These are phyloP conservation scores for Sinodicranocentrus sp. DNA, from an alignment of 2,888 invertebrate genomes.

Conservation along the genomic window DNA sequence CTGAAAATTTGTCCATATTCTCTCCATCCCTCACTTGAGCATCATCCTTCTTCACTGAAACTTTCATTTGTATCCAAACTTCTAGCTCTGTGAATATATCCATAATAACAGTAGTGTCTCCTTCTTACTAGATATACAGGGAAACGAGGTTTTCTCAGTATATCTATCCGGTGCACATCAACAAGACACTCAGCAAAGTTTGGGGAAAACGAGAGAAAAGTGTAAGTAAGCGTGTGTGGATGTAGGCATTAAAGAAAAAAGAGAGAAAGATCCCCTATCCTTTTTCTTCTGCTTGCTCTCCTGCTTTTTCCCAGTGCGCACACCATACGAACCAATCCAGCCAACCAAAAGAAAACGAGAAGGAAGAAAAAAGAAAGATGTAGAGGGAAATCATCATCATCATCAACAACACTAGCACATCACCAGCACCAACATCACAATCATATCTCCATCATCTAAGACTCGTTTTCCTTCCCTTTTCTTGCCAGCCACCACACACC, in stretches of 20 bases:
- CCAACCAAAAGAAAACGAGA: constrained; percentile 53
- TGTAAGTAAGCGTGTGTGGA: constrained; percentile 65
- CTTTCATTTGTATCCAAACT: background rate
- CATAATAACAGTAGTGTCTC: too few species aligned
- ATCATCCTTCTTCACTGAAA: constrained; percentile 22
- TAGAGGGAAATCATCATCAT: constrained; percentile 43
- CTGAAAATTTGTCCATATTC: constrained; percentile 27
- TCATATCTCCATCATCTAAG: constrained; percentile 8
- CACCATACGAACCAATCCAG: constrained; percentile 45
- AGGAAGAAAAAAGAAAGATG: constrained; percentile 21
- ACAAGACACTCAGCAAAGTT: constrained; percentile 7
- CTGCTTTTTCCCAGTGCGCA: constrained; percentile 64
- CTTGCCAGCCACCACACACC: constrained; percentile 36
- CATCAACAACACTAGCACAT: constrained; percentile 53
- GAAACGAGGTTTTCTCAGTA: background rate
- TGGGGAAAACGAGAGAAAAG: constrained; percentile 43
- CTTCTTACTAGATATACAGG: too few species aligned
- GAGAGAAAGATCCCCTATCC: constrained; percentile 19
- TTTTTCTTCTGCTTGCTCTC: constrained; percentile 43
- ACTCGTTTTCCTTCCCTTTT: constrained; percentile 34
- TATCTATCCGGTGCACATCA: background rate
- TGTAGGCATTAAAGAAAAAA: constrained; percentile 52
- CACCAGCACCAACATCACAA: constrained; percentile 36
- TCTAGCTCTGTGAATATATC: too few species aligned
- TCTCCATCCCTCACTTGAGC: constrained; percentile 28